Evolutionary conservation across 64 coral and sea anemone genomes (phyloP), one percentile per base, ranked within the genome.

Genomic region (Actinia equina): DNA sequence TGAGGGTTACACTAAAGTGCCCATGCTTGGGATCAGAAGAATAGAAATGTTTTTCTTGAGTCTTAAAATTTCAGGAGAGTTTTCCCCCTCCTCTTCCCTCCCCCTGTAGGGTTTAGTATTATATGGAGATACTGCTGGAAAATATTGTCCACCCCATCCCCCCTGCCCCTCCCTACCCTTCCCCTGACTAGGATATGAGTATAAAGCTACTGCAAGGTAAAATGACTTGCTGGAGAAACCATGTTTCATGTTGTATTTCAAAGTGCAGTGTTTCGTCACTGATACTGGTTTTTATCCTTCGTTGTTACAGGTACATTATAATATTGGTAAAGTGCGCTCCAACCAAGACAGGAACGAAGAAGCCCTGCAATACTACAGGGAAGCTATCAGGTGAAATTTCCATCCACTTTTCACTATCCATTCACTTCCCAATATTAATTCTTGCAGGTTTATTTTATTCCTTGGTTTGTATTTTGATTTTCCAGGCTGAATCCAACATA

Each of bases 401-500:
- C 55, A 57, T 57, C 13, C 55, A 57, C 15, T 57, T 16, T 57
- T 1, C 15, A 57, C 12, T n/a, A 22, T 65, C 12, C 62, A 65
- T 65, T 9, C 62, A 65, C 22, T 65, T 22, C 17, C 62, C 6
- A n/a, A 22, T 22, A 65, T 22, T n/a, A 37, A 65, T 65, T 65
- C 8, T n/a, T 5, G 4, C 22, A 22, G 17, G 15, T 57, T 57
- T 57, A 57, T 57, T 14, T 11, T 53, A 20, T 58, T 42, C 46
- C 55, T 0, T 49, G 46, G 46, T 49, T 49, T 8, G 7, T 49
- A 5, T 11, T 80, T 16, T 77, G 1, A 5, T 11, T 80, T 16
- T 77, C 17, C 71, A 96, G 94, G 53, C 88, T 96, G 18, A 96
- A 93, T 22, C 94, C 94, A 79, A 87, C 79, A 41, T 96, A 96